Evolutionary conservation across 2,113 vertebrate genomes (phyloP), one percentile per base, ranked within the genome.

Genomic region (Rallus limicola): DNA sequence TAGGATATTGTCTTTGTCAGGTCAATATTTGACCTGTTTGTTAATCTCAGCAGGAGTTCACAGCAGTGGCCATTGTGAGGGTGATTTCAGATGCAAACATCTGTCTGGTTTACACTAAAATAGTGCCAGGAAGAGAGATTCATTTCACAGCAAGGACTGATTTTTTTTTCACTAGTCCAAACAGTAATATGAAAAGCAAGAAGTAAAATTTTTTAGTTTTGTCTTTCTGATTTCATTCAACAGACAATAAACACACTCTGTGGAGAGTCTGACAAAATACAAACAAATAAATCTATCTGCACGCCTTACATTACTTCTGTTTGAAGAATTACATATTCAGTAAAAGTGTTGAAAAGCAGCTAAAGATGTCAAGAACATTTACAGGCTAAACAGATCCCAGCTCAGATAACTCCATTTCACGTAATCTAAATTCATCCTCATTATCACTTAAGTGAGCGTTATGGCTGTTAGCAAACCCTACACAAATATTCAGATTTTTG

Each of bases 401-500:
- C 63, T 92, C 92, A 71, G 95, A 96, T 97, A 95, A 96, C 70
- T 94, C 89, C 69, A 88, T 97, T 98, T 83, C 67, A 77, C 97
- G 52, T 76, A 85, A 97, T 97, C 92, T 92, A 92, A 97, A 98
- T 98, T 97, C 95, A 97, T 50, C 89, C 79, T 60, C 92, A 95
- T 97, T 97, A 96, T 96, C 97, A 96, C 96, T 93, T 95, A 97
- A 88, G 86, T 77, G 95, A 97, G 87, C 97, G 70, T 16, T 78
- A 94, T 3, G 88, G 94, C 97, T 95, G 97, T 95, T 97, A 96
- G 95, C 95, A 96, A 97, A 97, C 95, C 95, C 91, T 92, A 96
- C 89, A 98, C 97, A 98, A 98, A 98, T 98, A 98, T 98, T 97
- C 97, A 95, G 96, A 98, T 98, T 98, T 99, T 99, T 99, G 98